Evolutionary conservation across 2,797 vertebrate genomes (phyloP).

Genomic region (Siniperca undulata): DNA sequence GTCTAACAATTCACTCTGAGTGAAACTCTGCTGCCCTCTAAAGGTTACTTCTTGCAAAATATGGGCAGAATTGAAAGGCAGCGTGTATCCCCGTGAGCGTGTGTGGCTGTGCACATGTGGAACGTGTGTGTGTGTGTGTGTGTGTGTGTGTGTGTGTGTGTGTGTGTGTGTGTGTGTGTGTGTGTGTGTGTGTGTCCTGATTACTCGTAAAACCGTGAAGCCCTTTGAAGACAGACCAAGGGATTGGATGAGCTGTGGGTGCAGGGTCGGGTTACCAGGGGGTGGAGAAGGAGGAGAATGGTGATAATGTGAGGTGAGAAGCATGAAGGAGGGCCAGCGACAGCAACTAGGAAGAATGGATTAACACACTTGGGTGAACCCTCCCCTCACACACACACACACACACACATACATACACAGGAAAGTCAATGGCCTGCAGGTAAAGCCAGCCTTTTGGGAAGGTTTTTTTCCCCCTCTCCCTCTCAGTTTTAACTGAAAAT

Average conservation of each 20-base stretch:
- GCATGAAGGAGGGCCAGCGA: conserved; percentile 72
- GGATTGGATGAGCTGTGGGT: conserved; percentile 59
- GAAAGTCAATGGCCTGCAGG: conserved; percentile 36
- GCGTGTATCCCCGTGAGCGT: background rate
- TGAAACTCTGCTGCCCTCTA: conserved; percentile 84
- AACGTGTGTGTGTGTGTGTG: conserved; percentile 6
- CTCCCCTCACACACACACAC: conserved; percentile 23
- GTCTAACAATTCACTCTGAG: conserved; percentile 23
- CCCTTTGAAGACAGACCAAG: conserved; percentile 66
- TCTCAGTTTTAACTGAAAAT: conserved; percentile 45
- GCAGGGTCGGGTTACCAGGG: conserved; percentile 52
- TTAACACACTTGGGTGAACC: conserved; percentile 72
- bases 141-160: conserved; percentile 6
- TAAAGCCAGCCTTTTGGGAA: conserved; percentile 29
- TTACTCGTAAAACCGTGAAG: conserved; percentile 65
- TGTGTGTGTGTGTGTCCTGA: conserved; percentile 40
- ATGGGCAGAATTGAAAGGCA: background rate
- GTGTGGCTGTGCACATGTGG: background rate
- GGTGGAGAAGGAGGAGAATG: conserved; percentile 58
- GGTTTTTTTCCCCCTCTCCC: background rate
- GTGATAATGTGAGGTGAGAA: conserved; percentile 66
- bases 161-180: conserved; percentile 10
- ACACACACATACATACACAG: conserved; percentile 13
- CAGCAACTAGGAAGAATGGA: conserved; percentile 74
- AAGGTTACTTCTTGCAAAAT: conserved; percentile 54